A percentile compares a stretch with the other conserved stretches of the same genome.
Evolutionary conservation across 2,113 vertebrate species (phyloP).

Genomic region (zebrafish (Danio rerio)): GRCz12tu NC_133187.1:38674001-38674500

Average conservation of each 20-base stretch:
- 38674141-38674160: constrained; percentile 44
- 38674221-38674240: constrained; percentile 75
- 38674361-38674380: constrained; percentile 8
- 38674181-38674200: constrained; percentile 62
- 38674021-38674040: too few species aligned
- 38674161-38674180: constrained; percentile 56
- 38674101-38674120: too few species aligned
- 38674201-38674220: constrained; percentile 56
- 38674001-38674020: too few species aligned
- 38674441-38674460: constrained; percentile 6
- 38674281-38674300: constrained; percentile 67
- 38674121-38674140: neutral
- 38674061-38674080: too few species aligned
- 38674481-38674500: constrained; percentile 5
- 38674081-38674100: too few species aligned
- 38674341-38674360: constrained; percentile 64
- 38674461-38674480: constrained; percentile 24
- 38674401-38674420: constrained; percentile 4
- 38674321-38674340: constrained; percentile 72
- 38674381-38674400: neutral
- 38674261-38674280: constrained; percentile 59
- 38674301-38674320: constrained; percentile 68
- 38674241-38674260: constrained; percentile 75
- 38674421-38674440: neutral
- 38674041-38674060: too few species aligned